Evolutionary conservation across 2,113 vertebrate species (phyloP).

Genomic region (Zapornia atra): DNA sequence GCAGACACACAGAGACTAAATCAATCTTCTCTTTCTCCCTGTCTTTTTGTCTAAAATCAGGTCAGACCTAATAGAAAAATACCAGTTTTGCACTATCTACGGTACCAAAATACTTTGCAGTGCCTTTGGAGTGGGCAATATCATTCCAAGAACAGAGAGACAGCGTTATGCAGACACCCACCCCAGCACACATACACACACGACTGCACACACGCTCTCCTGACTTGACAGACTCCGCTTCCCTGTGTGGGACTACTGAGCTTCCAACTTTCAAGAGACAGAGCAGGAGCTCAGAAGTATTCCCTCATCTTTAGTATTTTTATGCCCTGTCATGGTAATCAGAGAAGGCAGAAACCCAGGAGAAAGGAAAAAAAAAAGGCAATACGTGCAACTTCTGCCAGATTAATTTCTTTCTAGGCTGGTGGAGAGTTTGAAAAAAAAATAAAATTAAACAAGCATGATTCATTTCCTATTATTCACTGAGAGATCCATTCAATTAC

Average conservation of each 20-base stretch:
- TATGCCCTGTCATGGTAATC: neutral
- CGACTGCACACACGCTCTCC: rapidly evolving
- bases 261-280: rapidly evolving
- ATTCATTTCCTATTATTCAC: slow-evolving; percentile 61
- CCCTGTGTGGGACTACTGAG: neutral
- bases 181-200: rapidly evolving
- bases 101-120: neutral
- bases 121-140: neutral
- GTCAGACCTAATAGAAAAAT: neutral
- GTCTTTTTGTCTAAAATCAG: neutral
- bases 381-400: neutral
- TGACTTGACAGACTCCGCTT: rapidly evolving
- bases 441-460: neutral
- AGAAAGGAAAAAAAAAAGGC: neutral
- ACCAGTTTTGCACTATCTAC: neutral
- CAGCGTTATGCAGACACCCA: neutral
- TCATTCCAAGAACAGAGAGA: neutral
- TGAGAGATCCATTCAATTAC: slow-evolving; percentile 45
- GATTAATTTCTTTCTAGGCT: slow-evolving; percentile 39
- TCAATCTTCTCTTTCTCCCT: neutral
- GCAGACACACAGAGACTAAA: neutral
- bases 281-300: neutral
- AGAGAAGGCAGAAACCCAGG: neutral
- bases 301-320: neutral
- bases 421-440: neutral